phyloP scores from a whole-genome alignment of 2,113 vertebrate genomes.

The Melanostigma gelatinosum region DNA sequence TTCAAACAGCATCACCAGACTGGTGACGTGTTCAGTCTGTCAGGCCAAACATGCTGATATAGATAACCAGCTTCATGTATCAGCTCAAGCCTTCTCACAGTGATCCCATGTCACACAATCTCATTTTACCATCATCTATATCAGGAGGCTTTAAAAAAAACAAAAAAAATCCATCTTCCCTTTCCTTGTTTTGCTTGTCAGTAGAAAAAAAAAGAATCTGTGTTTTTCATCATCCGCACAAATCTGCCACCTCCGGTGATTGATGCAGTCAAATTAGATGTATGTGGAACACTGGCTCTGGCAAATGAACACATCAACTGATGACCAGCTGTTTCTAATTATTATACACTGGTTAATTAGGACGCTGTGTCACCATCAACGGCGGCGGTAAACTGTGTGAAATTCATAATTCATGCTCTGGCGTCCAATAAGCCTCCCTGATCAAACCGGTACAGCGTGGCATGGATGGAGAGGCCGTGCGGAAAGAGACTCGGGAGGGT shows the following conservation, averaged over 20 bases:
- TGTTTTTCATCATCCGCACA: slow-evolving; percentile 48
- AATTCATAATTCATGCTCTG: slow-evolving; percentile 81
- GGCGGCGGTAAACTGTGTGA: slow-evolving; percentile 75
- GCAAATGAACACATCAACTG: slow-evolving; percentile 81
- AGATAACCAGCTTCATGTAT: neutral
- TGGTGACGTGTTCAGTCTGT: neutral
- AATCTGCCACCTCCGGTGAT: slow-evolving; percentile 71
- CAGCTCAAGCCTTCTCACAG: neutral
- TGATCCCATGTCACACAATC: neutral
- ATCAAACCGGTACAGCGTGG: slow-evolving; percentile 51
- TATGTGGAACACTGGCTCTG: slow-evolving; percentile 76
- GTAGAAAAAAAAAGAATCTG: slow-evolving; percentile 15
- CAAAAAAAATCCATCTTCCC: neutral
- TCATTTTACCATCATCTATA: neutral
- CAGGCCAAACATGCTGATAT: neutral
- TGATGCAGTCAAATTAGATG: slow-evolving; percentile 81
- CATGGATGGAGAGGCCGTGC: slow-evolving; percentile 64
- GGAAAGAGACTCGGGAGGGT: slow-evolving; percentile 29
- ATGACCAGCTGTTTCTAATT: slow-evolving; percentile 84
- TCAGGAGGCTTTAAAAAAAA: neutral
- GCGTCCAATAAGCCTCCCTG: slow-evolving; percentile 61
- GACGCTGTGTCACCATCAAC: slow-evolving; percentile 75
- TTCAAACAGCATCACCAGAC: neutral
- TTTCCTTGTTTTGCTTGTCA: slow-evolving; percentile 45
- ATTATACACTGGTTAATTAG: slow-evolving; percentile 83